phyloP scores from a whole-genome alignment of 2,888 invertebrate genomes.

The Spisula solida region DNA sequence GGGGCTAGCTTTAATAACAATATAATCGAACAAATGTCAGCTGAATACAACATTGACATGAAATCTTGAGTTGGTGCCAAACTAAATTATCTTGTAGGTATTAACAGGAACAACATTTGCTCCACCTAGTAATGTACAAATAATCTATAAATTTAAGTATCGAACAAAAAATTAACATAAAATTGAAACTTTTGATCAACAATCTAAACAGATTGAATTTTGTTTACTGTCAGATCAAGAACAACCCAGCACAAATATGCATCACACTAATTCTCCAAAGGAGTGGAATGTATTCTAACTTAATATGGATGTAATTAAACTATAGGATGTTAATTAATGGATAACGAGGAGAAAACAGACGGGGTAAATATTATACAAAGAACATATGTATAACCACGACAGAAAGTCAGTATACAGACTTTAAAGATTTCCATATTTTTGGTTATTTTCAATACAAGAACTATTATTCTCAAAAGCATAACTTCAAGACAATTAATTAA shows the following conservation, averaged over 20 bases:
- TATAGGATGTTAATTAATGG: background rate
- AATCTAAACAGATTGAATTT: background rate
- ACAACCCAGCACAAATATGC: background rate
- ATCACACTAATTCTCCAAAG: conserved; percentile 9
- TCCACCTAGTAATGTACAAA: background rate
- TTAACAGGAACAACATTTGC: background rate
- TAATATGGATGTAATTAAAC: background rate
- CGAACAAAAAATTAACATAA: background rate
- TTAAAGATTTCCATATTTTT: no score
- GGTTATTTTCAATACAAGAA: no score
- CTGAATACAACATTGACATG: no score
- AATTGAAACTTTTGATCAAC: background rate
- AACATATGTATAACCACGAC: background rate
- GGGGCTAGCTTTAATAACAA: no score
- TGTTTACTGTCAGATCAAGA: background rate
- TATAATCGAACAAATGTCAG: no score
- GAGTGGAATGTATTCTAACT: conserved; percentile 22
- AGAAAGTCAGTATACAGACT: no score
- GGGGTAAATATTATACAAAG: background rate
- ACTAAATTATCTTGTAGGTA: background rate
- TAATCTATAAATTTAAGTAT: background rate
- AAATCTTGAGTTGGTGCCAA: no score
- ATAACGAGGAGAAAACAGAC: background rate
- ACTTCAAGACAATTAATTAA: no score
- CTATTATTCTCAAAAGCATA: no score